Conservation (phyloP, 2,113 vertebrate species). For the Mus spicilegus region DNA sequence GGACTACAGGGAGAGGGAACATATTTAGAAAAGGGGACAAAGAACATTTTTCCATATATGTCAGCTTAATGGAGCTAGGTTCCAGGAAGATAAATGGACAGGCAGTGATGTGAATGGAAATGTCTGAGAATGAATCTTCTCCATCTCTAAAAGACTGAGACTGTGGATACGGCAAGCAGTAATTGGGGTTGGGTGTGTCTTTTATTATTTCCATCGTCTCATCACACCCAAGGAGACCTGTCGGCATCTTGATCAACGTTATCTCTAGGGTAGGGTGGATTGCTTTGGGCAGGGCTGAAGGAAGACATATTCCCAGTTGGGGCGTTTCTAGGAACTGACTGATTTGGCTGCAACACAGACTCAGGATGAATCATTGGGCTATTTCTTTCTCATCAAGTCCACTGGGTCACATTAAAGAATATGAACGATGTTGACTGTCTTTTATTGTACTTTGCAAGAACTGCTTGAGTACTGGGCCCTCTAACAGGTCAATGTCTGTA, state of each 20-base stretch:
- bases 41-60: conserved; percentile 33
- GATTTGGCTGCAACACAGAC: conserved; percentile 74
- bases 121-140: conserved; percentile 28
- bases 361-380: conserved; percentile 74
- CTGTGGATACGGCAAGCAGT: conserved; percentile 59
- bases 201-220: conserved; percentile 70
- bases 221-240: conserved; percentile 65
- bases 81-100: neutral
- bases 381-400: conserved; percentile 76
- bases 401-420: conserved; percentile 75
- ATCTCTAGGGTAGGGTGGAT: conserved; percentile 70
- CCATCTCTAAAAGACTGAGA: conserved; percentile 26
- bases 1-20: neutral
- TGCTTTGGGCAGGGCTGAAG: conserved; percentile 58
- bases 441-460: conserved; percentile 68
- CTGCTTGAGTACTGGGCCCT: conserved; percentile 42
- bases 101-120: neutral
- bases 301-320: conserved; percentile 60
- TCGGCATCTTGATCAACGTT: conserved; percentile 65
- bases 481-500: conserved; percentile 13
- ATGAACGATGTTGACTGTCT: conserved; percentile 55
- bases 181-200: conserved; percentile 63
- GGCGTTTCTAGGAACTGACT: conserved; percentile 78
- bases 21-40: neutral
- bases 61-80: neutral